Evolutionary conservation across 2,888 invertebrate species (phyloP).

Genomic region (Notodonta ziczac): DNA sequence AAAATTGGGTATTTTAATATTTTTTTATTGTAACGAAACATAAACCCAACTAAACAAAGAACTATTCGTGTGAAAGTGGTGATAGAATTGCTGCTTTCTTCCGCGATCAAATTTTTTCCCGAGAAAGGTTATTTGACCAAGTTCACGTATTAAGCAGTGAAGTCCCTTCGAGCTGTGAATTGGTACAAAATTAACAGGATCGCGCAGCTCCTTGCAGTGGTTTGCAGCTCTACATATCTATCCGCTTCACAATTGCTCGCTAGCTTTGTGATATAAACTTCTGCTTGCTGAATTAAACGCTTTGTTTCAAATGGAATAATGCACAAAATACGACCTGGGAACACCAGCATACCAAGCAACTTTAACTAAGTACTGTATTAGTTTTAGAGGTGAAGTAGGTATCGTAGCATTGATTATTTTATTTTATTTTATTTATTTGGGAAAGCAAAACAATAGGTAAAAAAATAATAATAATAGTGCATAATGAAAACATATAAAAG

Average conservation of each 20-base stretch:
- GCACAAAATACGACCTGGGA: background rate
- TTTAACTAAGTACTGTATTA: background rate
- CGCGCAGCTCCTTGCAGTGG: constrained; percentile 2
- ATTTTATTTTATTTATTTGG: no score
- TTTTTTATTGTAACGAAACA: no score
- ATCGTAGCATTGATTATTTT: background rate
- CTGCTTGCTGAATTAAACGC: background rate
- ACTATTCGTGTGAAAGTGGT: no score
- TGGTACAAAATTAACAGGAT: constrained; percentile 16
- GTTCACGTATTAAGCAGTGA: constrained; percentile 10
- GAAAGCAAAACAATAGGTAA: no score
- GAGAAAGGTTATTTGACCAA: background rate
- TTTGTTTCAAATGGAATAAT: background rate
- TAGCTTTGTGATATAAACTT: constrained; percentile 1
- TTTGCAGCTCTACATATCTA: background rate
- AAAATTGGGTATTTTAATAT: no score
- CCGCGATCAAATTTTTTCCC: no score
- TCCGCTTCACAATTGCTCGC: constrained; percentile 3
- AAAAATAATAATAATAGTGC: no score
- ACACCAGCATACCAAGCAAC: background rate
- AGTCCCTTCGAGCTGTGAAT: background rate
- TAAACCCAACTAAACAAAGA: no score
- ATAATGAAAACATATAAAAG: no score
- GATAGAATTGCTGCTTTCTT: no score
- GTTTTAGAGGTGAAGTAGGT: background rate